phyloP scores from a whole-genome alignment of 1,140 invertebrate genomes.

The Euglossa dilemma region DNA sequence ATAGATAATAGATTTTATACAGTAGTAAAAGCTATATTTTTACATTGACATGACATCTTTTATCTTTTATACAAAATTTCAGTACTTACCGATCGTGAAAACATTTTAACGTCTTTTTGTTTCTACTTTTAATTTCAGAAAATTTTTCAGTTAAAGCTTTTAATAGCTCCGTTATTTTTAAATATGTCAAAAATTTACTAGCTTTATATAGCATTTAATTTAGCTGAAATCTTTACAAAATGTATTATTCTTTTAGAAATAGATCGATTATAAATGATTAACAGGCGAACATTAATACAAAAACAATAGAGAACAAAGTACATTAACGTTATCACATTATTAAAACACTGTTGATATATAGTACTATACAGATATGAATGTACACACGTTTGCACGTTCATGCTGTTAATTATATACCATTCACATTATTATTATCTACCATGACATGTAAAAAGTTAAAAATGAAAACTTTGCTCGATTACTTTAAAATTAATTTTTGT shows the following conservation, averaged over 20 bases:
- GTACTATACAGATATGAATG: too few relatives aligned
- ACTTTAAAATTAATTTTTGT: too few relatives aligned
- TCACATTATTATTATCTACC: too few relatives aligned
- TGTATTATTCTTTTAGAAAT: too few relatives aligned
- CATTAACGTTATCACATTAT: not conserved
- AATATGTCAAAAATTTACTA: too few relatives aligned
- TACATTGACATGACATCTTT: not conserved
- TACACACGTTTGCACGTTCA: too few relatives aligned
- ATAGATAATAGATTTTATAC: not conserved
- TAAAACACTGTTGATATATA: too few relatives aligned
- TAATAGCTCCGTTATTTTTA: not conserved
- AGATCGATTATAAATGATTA: not conserved
- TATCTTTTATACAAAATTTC: not conserved
- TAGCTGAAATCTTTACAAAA: too few relatives aligned
- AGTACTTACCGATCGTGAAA: constrained; percentile 43
- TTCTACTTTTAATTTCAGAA: constrained; percentile 1
- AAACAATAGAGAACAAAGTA: not conserved
- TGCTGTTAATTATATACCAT: too few relatives aligned
- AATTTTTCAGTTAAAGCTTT: too few relatives aligned
- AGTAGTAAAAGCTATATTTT: not conserved
- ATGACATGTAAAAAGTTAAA: too few relatives aligned
- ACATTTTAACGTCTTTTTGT: constrained; percentile 21
- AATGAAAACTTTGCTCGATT: too few relatives aligned
- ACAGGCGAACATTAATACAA: not conserved
- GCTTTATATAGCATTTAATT: not conserved